Evolutionary conservation across 2,797 vertebrate species (phyloP).

Genomic region (Emys orbicularis): DNA sequence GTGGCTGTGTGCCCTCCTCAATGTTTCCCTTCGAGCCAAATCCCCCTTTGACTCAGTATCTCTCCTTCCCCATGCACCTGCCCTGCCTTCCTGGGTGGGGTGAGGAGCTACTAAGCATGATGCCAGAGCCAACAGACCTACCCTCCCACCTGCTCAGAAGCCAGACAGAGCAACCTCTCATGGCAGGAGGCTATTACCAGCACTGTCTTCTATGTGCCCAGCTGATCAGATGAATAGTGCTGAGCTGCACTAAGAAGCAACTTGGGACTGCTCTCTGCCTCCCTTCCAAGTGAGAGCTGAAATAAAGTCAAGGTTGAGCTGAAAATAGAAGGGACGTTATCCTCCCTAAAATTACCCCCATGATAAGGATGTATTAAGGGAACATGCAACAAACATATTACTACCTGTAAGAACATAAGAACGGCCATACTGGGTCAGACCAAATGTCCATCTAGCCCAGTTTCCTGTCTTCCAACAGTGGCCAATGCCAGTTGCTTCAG

Average conservation of each 20-base stretch:
- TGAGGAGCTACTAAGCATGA: too few relatives aligned
- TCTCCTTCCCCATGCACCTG: too few relatives aligned
- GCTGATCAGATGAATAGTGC: background rate
- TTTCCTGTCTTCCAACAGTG: too few relatives aligned
- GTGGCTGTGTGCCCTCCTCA: background rate
- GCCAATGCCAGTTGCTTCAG: too few relatives aligned
- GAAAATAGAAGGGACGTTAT: background rate
- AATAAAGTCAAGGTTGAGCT: background rate
- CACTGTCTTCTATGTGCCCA: background rate
- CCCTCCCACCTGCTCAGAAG: background rate
- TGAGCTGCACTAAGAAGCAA: background rate
- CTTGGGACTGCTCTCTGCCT: background rate
- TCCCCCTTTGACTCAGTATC: background rate
- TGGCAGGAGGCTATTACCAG: background rate
- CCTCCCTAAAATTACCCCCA: background rate
- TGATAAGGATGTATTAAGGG: background rate
- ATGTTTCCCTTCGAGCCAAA: background rate
- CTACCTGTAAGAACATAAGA: too few relatives aligned
- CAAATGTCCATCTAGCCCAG: too few relatives aligned
- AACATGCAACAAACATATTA: background rate
- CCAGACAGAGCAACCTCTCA: accelerated
- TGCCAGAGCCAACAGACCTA: background rate
- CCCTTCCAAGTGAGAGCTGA: background rate
- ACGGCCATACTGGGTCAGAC: too few relatives aligned
- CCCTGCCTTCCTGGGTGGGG: too few relatives aligned